These are phyloP conservation scores for Chelmon rostratus DNA, from an alignment of 2,797 vertebrate species.

Conservation along the genomic window DNA sequence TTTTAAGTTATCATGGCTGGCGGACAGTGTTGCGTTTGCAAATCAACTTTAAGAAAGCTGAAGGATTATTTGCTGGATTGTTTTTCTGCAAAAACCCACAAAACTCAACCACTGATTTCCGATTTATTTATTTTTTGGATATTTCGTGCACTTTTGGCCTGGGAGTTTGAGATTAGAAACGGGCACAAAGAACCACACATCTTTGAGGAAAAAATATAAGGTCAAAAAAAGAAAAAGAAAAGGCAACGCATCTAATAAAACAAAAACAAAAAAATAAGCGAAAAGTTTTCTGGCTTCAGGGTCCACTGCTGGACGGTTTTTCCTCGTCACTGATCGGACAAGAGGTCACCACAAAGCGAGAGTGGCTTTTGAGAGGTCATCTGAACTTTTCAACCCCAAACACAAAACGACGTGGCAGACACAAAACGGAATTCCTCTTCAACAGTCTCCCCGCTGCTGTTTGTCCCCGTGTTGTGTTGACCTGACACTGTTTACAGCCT, in stretches of 20 bases:
- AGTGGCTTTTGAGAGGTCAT: constrained; percentile 76
- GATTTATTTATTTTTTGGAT: background rate
- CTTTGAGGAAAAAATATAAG: background rate
- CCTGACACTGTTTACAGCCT: constrained; percentile 79
- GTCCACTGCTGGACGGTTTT: constrained; percentile 28
- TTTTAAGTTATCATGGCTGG: background rate
- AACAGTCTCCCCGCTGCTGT: constrained; percentile 74
- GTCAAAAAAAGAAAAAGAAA: background rate
- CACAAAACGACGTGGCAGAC: constrained; percentile 71
- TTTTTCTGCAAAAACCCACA: constrained; percentile 11
- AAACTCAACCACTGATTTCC: background rate
- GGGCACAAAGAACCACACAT: background rate
- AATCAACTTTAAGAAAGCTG: background rate
- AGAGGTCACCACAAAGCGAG: constrained; percentile 76
- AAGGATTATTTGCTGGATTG: background rate
- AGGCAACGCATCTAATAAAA: background rate
- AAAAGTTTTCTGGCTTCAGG: background rate
- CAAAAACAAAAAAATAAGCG: background rate
- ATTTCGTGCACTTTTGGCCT: background rate
- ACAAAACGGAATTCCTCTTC: constrained; percentile 86
- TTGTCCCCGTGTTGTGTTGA: constrained; percentile 85
- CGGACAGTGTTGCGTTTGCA: background rate
- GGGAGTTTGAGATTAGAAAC: background rate
- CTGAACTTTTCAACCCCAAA: constrained; percentile 82
- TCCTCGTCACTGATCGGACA: constrained; percentile 44